A percentile compares a stretch with the other conserved stretches of the same genome.
Evolutionary conservation across 2,797 vertebrate genomes (phyloP).

Genomic region (Coccyzus lansbergi): DNA sequence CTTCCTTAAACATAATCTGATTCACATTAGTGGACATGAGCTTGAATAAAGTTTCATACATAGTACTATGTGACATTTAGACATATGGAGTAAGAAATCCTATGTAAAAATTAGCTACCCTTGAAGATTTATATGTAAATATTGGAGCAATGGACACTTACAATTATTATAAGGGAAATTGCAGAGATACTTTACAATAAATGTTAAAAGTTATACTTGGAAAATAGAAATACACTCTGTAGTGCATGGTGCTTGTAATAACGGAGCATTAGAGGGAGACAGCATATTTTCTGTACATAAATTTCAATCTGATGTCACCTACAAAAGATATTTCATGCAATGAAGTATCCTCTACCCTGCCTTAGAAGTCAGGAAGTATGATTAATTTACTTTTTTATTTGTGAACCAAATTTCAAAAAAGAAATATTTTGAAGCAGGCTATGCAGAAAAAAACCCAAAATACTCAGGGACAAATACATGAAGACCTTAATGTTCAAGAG

Average conservation of each 20-base stretch:
- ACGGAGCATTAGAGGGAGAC: neutral
- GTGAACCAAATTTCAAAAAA: neutral
- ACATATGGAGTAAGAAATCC: neutral
- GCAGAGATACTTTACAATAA: neutral
- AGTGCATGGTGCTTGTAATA: neutral
- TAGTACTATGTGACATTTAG: neutral
- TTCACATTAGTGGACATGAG: neutral
- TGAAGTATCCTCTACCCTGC: neutral
- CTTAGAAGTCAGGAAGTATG: neutral
- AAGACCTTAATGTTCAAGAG: neutral
- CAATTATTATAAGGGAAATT: neutral
- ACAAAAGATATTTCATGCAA: rapidly evolving
- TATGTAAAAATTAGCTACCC: neutral
- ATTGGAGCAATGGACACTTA: neutral
- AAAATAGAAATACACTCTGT: neutral
- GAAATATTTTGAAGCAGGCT: neutral
- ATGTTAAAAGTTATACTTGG: neutral
- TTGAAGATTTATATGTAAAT: neutral
- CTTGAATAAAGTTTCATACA: neutral
- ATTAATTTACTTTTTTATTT: neutral
- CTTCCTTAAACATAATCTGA: neutral
- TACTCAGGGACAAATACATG: neutral
- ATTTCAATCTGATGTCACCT: neutral
- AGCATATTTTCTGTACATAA: neutral
- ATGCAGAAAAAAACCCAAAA: neutral